phyloP scores from a whole-genome alignment of 1,140 invertebrate genomes.

The Ceratosolen fusciceps region DNA sequence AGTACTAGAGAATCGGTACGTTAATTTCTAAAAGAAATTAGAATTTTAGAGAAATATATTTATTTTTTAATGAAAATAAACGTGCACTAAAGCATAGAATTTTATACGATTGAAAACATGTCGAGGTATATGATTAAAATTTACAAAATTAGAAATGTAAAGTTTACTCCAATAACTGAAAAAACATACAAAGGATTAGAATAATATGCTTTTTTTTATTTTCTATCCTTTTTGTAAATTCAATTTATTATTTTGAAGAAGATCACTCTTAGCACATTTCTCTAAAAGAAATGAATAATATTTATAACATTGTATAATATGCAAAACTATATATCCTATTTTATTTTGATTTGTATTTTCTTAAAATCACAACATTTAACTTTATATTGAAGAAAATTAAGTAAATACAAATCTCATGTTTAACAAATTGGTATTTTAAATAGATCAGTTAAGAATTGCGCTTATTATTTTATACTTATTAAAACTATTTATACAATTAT shows the following conservation, averaged over 20 bases:
- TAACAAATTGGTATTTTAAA: neutral
- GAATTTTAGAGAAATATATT: too few species aligned
- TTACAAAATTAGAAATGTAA: neutral
- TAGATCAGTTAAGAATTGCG: neutral
- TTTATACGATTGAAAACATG: constrained; percentile 1
- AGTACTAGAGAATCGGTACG: neutral
- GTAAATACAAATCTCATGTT: neutral
- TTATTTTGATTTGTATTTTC: neutral
- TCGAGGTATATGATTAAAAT: too few species aligned
- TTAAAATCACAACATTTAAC: neutral
- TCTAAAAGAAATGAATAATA: neutral
- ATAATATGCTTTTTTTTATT: neutral
- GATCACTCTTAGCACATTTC: too few species aligned
- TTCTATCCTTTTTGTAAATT: neutral
- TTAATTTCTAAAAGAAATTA: too few species aligned
- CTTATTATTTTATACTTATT: neutral
- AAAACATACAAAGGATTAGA: neutral
- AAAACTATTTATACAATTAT: neutral
- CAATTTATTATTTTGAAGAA: too few species aligned
- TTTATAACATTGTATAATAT: constrained; percentile 5
- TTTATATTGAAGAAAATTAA: neutral
- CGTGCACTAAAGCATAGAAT: neutral
- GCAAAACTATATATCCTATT: neutral
- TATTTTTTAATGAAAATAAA: too few species aligned
- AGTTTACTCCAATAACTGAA: neutral